Conservation (phyloP, 2,797 vertebrate genomes). For the Trichosurus vulpecula region DNA sequence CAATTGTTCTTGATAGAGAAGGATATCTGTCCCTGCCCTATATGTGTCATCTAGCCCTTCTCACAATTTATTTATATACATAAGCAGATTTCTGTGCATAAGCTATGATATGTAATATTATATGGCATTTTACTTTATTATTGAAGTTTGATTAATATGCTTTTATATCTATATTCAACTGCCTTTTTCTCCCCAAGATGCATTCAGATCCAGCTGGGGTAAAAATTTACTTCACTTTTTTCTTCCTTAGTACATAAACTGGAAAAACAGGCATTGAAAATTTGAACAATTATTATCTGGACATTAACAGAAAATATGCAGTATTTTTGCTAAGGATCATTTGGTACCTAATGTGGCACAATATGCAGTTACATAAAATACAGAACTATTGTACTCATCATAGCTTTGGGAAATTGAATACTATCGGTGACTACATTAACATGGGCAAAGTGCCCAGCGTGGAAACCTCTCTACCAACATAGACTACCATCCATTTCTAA, state of each 20-base stretch:
- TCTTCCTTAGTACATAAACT: background rate
- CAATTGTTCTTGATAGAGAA: background rate
- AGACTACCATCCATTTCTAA: background rate
- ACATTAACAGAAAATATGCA: background rate
- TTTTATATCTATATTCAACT: background rate
- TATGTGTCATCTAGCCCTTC: background rate
- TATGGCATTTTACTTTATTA: background rate
- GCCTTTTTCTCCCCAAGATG: background rate
- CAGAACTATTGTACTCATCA: background rate
- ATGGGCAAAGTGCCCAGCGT: background rate
- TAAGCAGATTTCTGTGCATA: background rate
- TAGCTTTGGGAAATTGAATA: background rate
- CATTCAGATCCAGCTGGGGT: background rate
- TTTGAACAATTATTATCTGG: background rate
- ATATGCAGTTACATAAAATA: background rate
- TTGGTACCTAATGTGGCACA: background rate
- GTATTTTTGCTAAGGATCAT: background rate
- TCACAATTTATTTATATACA: background rate
- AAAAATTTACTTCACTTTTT: background rate
- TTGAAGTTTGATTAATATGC: background rate
- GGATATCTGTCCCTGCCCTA: background rate
- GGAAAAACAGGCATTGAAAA: background rate
- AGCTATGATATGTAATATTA: background rate
- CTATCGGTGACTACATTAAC: background rate
- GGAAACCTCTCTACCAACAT: background rate